Base-by-base conservation (phyloP, 2,888 invertebrate genomes). In the Drosophila rellima region DNA sequence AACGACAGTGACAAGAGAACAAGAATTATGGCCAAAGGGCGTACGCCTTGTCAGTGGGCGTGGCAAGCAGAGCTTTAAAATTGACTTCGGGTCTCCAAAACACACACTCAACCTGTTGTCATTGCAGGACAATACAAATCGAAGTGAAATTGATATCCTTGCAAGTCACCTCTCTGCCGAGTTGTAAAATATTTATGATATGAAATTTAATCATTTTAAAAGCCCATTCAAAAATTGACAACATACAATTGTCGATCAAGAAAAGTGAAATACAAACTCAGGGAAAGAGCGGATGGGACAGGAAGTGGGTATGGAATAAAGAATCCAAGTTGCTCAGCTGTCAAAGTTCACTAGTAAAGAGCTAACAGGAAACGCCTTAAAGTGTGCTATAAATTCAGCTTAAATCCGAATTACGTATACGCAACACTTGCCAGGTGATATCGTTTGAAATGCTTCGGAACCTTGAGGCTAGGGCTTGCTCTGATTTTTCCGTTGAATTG, bases 201-300 rank as follows among this genome's bases (percentile, higher is more conserved):
- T 74, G 82, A 84, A 86, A 85, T 84, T 82, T 86, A 85, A 85
- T 85, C 84, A 82, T 80, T 86, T 73, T 84, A 77, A 85, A 84
- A 85, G 84, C 82, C 74, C 62, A 80, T 78, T 80, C 72, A 70
- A 65, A 81, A 81, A 72, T 71, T 73, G 82, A 81, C 76, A 80
- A 65, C 44, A 73, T 78, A 70, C 80, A 73, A 75, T 67, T 82
- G 82, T 68, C 70, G 64, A 60, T 54, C 48, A 48, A 48, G 6
- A 35, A 42, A 61, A 29, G 40, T 62, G 42, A 44, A 37, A 48
- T 29, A 62, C 20, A 50, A 17, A 3, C 57, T 23, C 42, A 51
- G 6, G 11, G 6, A 15, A 11, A 31, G 47, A 18, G 26, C n/a
- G n/a, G n/a, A n/a, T n/a, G n/a, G n/a, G n/a, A n/a, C n/a, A 52